phyloP scores from a whole-genome alignment of 2,113 vertebrate genomes.

The Rhinolophus ferrumequinum region DNA sequence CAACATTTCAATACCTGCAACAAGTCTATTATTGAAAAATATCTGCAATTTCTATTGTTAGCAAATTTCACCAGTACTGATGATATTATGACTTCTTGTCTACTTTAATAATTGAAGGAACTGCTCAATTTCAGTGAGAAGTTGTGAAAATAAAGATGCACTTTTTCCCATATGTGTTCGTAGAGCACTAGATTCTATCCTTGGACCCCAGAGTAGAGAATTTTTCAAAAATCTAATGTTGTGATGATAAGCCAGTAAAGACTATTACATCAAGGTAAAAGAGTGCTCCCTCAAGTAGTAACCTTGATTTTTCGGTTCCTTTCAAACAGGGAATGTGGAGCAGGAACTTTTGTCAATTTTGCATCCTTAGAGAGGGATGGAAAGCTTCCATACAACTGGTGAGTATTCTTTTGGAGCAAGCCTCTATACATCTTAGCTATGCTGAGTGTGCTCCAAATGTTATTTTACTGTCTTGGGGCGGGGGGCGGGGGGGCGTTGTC shows the following conservation, averaged over 20 bases:
- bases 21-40: not conserved
- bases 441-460: not conserved
- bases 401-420: constrained; percentile 76
- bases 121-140: not conserved
- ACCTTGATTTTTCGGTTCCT: constrained; percentile 69
- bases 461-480: not conserved
- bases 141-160: not conserved
- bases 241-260: not conserved
- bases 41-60: not conserved
- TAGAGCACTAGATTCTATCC: not conserved
- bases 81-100: not conserved
- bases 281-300: not conserved
- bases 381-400: constrained; percentile 98
- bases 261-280: not conserved
- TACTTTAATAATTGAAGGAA: not conserved
- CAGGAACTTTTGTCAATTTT: constrained; percentile 97
- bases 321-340: constrained; percentile 92
- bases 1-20: not conserved
- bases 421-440: not conserved
- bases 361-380: constrained; percentile 96
- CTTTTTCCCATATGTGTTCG: not conserved
- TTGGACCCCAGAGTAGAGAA: not conserved
- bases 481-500: not conserved
- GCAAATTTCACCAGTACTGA: not conserved
- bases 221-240: not conserved